Evolutionary conservation across 1,140 invertebrate species (phyloP), one percentile per base, ranked within the genome.

Genomic region (Euwallacea similis): DNA sequence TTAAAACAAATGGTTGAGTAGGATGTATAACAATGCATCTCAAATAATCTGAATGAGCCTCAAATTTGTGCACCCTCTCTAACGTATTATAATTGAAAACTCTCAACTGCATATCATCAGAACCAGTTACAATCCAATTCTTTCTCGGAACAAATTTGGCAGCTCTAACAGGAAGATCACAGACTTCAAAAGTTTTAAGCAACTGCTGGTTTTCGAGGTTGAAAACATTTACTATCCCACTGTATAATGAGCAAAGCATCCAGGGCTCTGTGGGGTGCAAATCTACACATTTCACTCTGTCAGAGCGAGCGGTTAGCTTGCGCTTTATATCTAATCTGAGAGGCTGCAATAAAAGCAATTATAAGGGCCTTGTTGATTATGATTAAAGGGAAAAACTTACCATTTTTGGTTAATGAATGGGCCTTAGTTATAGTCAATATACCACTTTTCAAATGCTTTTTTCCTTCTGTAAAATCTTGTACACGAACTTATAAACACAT

Each of bases 1-100:
- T 99, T 7, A 99, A 84, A 73, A 99, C 91, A 81, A 96, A 97
- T 0, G 98, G 96, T 78, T 99, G 97, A 56, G 95, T 96, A 8
- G 98, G 98, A 86, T 99, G 98, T 8, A 99, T 91, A 9, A 92
- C 94, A 79, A 99, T 98, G 76, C 92, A 96, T 74, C 98, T 87
- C 10, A 99, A 89, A 85, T 99, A 99, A 84, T 99, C 98, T 8
- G 96, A 97, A 84, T 99, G 98, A 6, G 98, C 98, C 83, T 99
- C 98, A 83, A 97, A 98, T 7, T 93, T 88, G 81, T 99, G 95
- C 0, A 98, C 91, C 76, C 96, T 85, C 81, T 99, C 98, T 71
- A 98, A 81, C 0, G 98, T 99, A 81, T 99, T 99, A 83, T 99
- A 99, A 83, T 99, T 99, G 82, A 97, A 99, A 7, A 99, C 91